These are phyloP conservation scores for Nephrotoma guestfalica DNA, from an alignment of 2,888 invertebrate genomes.

Conservation along the genomic window DNA sequence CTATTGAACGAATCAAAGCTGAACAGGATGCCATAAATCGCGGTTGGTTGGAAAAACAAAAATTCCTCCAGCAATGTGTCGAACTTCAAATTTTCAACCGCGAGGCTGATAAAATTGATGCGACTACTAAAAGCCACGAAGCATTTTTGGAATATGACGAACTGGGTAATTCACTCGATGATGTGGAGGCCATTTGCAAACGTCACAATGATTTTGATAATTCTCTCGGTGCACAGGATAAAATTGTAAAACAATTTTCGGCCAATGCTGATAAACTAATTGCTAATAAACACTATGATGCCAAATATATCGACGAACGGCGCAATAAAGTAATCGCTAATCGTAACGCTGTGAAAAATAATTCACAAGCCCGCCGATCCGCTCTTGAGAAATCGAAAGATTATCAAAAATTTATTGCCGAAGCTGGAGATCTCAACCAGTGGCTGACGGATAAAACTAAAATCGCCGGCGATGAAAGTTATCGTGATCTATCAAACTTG, in stretches of 20 bases:
- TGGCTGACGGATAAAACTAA: constrained; percentile 90
- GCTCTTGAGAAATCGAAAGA: constrained; percentile 71
- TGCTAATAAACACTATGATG: constrained; percentile 64
- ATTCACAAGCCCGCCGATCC: constrained; percentile 57
- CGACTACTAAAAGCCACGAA: constrained; percentile 85
- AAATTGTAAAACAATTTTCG: constrained; percentile 66
- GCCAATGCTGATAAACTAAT: constrained; percentile 72
- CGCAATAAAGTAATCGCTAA: constrained; percentile 60
- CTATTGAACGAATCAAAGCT: constrained; percentile 53
- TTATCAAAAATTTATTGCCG: constrained; percentile 85
- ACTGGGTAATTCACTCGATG: constrained; percentile 75
- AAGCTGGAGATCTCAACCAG: constrained; percentile 74
- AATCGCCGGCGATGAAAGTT: constrained; percentile 85
- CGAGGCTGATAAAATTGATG: constrained; percentile 95
- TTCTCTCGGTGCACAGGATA: constrained; percentile 84
- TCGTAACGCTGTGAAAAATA: constrained; percentile 57
- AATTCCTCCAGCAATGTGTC: constrained; percentile 71
- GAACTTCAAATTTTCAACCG: constrained; percentile 86
- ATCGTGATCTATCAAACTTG: constrained; percentile 75
- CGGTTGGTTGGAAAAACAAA: constrained; percentile 76
- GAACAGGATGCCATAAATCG: constrained; percentile 62
- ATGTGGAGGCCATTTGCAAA: constrained; percentile 83
- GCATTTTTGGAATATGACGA: constrained; percentile 82
- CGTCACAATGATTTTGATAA: constrained; percentile 89
- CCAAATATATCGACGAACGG: constrained; percentile 53